Conservation (phyloP, 1,140 invertebrate genomes). For the Zaprionus inermis region DNA sequence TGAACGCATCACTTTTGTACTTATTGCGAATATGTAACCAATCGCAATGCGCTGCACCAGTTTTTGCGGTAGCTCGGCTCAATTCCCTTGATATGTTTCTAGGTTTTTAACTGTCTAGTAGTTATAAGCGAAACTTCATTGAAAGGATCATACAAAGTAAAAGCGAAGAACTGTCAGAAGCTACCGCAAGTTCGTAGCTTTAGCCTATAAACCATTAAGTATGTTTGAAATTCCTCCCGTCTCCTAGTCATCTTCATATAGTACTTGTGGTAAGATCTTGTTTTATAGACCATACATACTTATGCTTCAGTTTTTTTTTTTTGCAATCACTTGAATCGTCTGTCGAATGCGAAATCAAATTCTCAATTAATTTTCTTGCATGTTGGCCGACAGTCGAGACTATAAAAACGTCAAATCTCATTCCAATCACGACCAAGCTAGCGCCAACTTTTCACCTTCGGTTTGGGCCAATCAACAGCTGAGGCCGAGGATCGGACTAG, state of each 20-base stretch:
- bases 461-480: constrained; percentile 58
- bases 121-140: no score
- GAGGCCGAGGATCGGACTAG: constrained; percentile 15
- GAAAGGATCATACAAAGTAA: no score
- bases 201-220: no score
- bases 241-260: neutral
- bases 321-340: neutral
- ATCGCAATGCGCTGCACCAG: no score
- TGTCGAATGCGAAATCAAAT: constrained; percentile 26
- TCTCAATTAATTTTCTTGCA: constrained; percentile 34
- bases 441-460: constrained; percentile 48
- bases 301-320: neutral
- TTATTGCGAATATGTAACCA: no score
- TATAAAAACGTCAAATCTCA: constrained; percentile 29
- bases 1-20: no score
- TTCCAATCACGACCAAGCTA: constrained; percentile 46
- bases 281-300: neutral
- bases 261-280: neutral
- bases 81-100: no score
- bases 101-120: no score
- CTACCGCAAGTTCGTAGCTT: no score
- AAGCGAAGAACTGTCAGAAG: no score
- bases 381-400: constrained; percentile 36
- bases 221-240: neutral
- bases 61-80: no score